Evolutionary conservation across 2,113 vertebrate genomes (phyloP), one percentile per base, ranked within the genome.

Genomic region (Lampris megalopsis): DNA sequence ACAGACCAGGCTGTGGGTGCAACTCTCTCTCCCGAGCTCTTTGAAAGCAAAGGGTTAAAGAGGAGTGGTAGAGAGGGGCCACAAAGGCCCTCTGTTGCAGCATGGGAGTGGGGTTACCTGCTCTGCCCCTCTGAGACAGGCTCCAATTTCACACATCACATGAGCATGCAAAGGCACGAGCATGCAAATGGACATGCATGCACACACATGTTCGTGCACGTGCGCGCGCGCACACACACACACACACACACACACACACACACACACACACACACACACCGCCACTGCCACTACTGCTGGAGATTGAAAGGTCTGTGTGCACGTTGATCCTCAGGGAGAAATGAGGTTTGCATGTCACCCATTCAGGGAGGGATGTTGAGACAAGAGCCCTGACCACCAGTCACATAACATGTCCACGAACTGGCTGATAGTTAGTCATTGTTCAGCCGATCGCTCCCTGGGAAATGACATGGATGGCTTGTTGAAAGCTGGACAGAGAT

Each of bases 61-160:
- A 64, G 68, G 68, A 35, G 75, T 75, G 82, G 81, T 58, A 66
- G 74, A 71, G 77, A 75, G 53, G 67, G 48, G 61, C 60, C 81
- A 94, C 92, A 95, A 95, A 91, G 91, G 87, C 73, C 83, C 81
- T 92, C 93, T 95, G 92, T 94, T 80, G 82, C 48, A 79, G 79
- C 41, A 48, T 9, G 53, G 77, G 86, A 84, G 74, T 89, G 91
- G 68, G 90, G 77, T 91, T 93, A 93, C 91, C 92, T 93, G 84
- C 68, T 59, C 78, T 38, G 71, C 62, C 85, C 24, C 81, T 82
- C 72, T 84, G 80, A 53, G 40, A 80, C 9, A 53, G 79, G 75
- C 41, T 93, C 85, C 59, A 11, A 84, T 94, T 93, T 94, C 93
- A 93, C 79, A 88, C 59, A 50, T 82, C 52, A 66, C 65, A 81